These are phyloP conservation scores for Zonotrichia leucophrys DNA, from an alignment of 2,113 vertebrate species.

Conservation along the genomic window DNA sequence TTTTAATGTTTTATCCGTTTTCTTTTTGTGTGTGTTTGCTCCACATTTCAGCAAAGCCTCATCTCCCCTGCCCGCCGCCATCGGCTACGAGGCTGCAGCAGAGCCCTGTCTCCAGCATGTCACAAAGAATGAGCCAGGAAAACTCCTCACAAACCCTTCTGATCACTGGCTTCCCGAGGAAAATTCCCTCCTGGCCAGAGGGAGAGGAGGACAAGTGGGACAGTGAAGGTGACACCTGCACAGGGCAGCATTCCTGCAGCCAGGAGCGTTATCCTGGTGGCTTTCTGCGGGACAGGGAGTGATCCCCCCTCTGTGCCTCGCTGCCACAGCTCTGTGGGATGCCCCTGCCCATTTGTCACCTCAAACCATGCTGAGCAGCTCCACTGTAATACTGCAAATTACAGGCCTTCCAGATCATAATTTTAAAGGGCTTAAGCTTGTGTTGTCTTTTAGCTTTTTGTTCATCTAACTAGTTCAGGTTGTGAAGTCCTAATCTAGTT, in stretches of 20 bases:
- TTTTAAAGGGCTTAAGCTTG: background rate
- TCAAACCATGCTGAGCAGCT: background rate
- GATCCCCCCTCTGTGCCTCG: accelerated
- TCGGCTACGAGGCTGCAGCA: slow-evolving; percentile 55
- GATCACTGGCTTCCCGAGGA: background rate
- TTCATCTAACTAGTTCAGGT: background rate
- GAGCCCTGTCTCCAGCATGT: background rate
- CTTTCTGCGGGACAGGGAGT: accelerated
- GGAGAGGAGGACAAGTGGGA: background rate
- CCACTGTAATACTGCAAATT: background rate
- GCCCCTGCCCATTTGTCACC: background rate
- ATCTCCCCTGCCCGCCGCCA: slow-evolving; percentile 34
- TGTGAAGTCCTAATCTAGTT: slow-evolving; percentile 21
- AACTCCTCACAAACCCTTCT: slow-evolving; percentile 18
- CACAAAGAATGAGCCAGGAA: slow-evolving; percentile 36
- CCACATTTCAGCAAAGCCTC: slow-evolving; percentile 50
- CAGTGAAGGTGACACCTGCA: background rate
- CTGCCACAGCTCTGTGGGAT: background rate
- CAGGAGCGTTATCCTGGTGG: background rate
- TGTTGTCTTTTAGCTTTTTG: background rate
- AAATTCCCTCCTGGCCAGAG: background rate
- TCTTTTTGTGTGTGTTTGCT: slow-evolving; percentile 4
- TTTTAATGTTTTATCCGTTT: slow-evolving; percentile 33
- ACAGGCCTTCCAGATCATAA: background rate
- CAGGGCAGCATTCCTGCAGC: background rate